Evolutionary conservation across 2,888 invertebrate genomes (phyloP), one percentile per base, ranked within the genome.

Genomic region (Morpho achilles): DNA sequence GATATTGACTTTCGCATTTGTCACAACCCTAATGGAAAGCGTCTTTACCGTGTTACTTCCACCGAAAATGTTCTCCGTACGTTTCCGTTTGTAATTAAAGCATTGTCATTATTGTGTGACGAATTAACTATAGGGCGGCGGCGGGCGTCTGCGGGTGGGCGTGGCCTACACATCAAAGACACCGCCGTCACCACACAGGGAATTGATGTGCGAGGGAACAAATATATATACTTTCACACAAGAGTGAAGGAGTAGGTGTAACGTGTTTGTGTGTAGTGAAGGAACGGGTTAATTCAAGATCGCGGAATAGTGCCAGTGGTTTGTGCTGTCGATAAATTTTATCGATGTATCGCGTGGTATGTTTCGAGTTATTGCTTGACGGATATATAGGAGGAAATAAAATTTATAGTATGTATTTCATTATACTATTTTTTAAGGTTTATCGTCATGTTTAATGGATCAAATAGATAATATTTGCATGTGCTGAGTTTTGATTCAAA

Each of bases 81-180:
- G 54, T 69, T 82, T 82, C 79, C 78, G 74, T 70, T 78, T 70
- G 74, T 84, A 87, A 89, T 88, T 89, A 88, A 87, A 87, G 79
- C 81, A 82, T 84, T 87, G 86, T 88, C 87, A 84, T 87, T 87
- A 87, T 67, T 73, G 75, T 81, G 84, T 87, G 87, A 88, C 87
- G 86, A 87, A 88, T 87, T 84, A 83, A 80, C 75, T 76, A 72
- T 69, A 73, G 72, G 76, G 74, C 65, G 52, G 52, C 10, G 68
- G 72, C 67, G 75, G 74, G 74, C 67, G 76, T 69, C 75, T 73
- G 73, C 73, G 73, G 76, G 70, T 9, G 75, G 88, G 88, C 87
- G 87, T 78, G 85, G 86, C 76, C 67, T 76, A 60, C 62, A 80
- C 81, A 76, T 87, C 87, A 90, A 90, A 88, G 78, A 73, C 69